phyloP scores from a whole-genome alignment of 30 jellyfish, hydroid and myxozoan species.

The Mastigias papua region DNA sequence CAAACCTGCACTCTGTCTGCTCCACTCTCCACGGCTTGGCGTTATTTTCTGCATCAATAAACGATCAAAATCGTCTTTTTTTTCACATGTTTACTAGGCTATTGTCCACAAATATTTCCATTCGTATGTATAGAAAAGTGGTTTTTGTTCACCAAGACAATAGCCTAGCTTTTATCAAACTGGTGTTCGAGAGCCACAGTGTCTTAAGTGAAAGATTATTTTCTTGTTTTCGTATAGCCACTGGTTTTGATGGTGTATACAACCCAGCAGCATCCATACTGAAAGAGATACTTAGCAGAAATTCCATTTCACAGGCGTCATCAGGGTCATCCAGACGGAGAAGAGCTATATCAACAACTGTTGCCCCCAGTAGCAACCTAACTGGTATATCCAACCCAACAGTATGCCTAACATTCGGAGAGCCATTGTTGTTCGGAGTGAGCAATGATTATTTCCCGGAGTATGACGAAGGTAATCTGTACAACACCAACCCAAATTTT shows the following conservation, averaged over 20 bases:
- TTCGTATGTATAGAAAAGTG: no score
- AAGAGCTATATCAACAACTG: constrained; percentile 57
- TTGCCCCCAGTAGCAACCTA: constrained; percentile 75
- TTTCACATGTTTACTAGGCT: no score
- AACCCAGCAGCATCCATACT: constrained; percentile 79
- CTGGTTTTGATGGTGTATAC: constrained; percentile 83
- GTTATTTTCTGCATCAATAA: no score
- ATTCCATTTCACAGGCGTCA: constrained; percentile 28
- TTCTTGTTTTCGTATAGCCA: constrained; percentile 20
- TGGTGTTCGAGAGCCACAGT: no score
- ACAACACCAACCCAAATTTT: constrained; percentile 91
- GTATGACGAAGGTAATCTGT: constrained; percentile 87
- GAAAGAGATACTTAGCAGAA: constrained; percentile 57
- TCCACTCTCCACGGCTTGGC: no score
- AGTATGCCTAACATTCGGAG: constrained; percentile 80
- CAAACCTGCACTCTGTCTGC: no score
- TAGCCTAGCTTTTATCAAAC: no score
- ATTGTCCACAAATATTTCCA: no score
- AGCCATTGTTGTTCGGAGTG: constrained; percentile 87
- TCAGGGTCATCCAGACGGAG: constrained; percentile 75
- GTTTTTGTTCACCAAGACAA: no score
- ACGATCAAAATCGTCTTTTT: no score
- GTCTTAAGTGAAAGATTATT: neutral
- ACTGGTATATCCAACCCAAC: constrained; percentile 91
- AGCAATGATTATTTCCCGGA: constrained; percentile 83